Evolutionary conservation across 2,888 invertebrate species (phyloP).

Genomic region (Drosophila subquinaria): DNA sequence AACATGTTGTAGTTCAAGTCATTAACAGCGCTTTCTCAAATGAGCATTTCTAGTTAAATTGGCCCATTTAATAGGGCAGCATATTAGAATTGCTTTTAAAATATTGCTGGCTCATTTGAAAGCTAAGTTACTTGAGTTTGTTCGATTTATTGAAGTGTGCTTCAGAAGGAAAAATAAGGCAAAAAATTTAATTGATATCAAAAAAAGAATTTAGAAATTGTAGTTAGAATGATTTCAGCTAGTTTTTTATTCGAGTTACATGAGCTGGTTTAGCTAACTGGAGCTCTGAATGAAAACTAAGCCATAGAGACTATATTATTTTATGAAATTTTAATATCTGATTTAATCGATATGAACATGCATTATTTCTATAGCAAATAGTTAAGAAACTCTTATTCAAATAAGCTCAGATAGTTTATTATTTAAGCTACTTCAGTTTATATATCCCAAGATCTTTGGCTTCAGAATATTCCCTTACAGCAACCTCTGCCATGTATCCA

Average conservation of each 20-base stretch:
- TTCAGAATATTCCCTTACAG: not conserved
- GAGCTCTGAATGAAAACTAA: too few species aligned
- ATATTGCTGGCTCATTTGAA: conserved; percentile 10
- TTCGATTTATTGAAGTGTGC: not conserved
- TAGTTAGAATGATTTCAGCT: not conserved
- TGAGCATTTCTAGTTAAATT: conserved; percentile 24
- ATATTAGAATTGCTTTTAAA: conserved; percentile 2
- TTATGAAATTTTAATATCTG: too few species aligned
- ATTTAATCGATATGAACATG: too few species aligned
- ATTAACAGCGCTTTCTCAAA: conserved; percentile 53
- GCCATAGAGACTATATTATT: too few species aligned
- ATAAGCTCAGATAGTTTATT: not conserved
- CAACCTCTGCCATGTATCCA: conserved; percentile 4
- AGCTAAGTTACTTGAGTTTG: conserved; percentile 14
- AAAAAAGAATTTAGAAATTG: not conserved
- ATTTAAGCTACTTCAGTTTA: not conserved
- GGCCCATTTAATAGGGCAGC: conserved; percentile 12
- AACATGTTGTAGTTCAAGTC: conserved; percentile 44
- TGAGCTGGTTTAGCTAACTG: not conserved
- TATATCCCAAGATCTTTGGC: not conserved
- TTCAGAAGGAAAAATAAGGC: not conserved
- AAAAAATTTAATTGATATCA: not conserved
- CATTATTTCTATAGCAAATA: too few species aligned
- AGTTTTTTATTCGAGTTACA: not conserved
- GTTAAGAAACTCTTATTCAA: not conserved